These are phyloP conservation scores for Brachyrhaphis roseni DNA, from an alignment of 2,797 vertebrate species.

Conservation along the genomic window DNA sequence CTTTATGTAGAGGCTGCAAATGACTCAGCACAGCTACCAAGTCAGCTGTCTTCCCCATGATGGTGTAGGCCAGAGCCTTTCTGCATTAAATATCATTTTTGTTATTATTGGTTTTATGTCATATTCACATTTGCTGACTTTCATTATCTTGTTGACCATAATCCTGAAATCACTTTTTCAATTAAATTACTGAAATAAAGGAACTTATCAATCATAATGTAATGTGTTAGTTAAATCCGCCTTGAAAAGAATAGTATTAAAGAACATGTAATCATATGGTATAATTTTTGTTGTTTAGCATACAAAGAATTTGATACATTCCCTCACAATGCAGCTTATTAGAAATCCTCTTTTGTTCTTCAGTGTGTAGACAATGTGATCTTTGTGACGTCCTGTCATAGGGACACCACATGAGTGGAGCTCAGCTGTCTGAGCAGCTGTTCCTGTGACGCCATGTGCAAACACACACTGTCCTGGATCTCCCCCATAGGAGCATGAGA, in stretches of 20 bases:
- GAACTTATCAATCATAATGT: not conserved
- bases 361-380: conserved; percentile 39
- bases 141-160: not conserved
- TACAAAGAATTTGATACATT: not conserved
- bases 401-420: conserved; percentile 51
- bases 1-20: not conserved
- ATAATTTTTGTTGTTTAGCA: not conserved
- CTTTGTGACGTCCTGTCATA: conserved; percentile 47
- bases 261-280: not conserved
- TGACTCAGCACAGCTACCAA: not conserved
- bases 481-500: conserved; percentile 44
- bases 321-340: not conserved
- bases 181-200: not conserved
- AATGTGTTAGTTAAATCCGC: conserved; percentile 6
- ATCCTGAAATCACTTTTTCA: not conserved
- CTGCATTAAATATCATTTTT: not conserved
- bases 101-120: not conserved
- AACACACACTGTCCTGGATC: conserved; percentile 32
- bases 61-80: not conserved
- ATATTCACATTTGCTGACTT: not conserved
- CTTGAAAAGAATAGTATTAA: conserved; percentile 19
- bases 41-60: not conserved
- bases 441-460: conserved; percentile 60
- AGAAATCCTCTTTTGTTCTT: conserved; percentile 15
- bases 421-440: conserved; percentile 77